Evolutionary conservation across 2,113 vertebrate genomes (phyloP), one percentile per base, ranked within the genome.

Genomic region (Cyanoliseus patagonus): DNA sequence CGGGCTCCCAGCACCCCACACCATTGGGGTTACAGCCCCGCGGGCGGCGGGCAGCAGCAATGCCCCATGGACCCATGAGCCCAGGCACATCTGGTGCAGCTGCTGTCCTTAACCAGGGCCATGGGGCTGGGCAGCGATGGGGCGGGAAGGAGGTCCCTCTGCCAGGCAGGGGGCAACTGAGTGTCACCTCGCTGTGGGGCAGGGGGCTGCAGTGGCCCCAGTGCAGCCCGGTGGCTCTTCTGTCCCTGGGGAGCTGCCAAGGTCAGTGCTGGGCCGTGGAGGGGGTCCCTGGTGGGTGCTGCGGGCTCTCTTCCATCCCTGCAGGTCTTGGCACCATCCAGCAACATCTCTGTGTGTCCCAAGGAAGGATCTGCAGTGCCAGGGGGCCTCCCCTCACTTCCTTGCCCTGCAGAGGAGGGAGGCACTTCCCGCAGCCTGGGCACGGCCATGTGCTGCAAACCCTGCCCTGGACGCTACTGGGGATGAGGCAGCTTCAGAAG

Each of bases 51-150:
- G 24, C 2, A 4, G 10, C 80, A 19, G 73, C 37, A 39, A 17
- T 52, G 28, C 52, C 37, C 17, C 1, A 3, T 4, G 25, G 33
- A 49, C 46, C 14, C 0, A 2, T 1, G 11, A 30, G 16, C 33
- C 51, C 4, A 0, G 11, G 39, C 22, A 41, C 5, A 3, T 13
- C 44, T 44, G 3, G 1, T 66, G 59, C 42, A 44, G 42, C 41
- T 17, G 35, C 67, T 57, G 66, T 14, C 13, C 42, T 46, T 51
- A 13, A 9, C 41, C 23, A 6, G 51, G n/a, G 35, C 61, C 53
- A 16, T 17, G 10, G 41, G 46, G 39, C n/a, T 61, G 42, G 9
- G 13, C 24, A 63, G 25, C 28, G 13, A 52, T 0, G 2, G 33
- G 28, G 17, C 0, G 1, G 42, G 20, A 30, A 61, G 31, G 31